phyloP scores from a whole-genome alignment of 1,140 invertebrate genomes.

The Atta texana region DNA sequence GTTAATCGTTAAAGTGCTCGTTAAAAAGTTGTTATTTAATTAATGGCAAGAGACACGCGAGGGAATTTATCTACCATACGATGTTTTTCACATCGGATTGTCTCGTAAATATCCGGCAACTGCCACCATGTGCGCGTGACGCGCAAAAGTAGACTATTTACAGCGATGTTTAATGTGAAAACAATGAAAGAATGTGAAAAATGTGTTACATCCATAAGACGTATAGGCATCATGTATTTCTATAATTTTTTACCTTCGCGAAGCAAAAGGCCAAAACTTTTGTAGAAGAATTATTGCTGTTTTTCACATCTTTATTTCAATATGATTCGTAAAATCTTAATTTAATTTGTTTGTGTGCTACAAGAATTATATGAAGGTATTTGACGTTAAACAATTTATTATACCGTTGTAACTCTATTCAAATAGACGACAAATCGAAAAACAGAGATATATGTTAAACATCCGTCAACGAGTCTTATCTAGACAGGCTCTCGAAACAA shows the following conservation, averaged over 20 bases:
- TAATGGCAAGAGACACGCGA: conserved; percentile 27
- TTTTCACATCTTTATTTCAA: not conserved
- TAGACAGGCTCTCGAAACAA: not conserved
- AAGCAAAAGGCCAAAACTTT: not conserved
- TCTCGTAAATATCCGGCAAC: conserved; percentile 48
- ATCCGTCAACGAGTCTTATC: not conserved
- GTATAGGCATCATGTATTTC: not conserved
- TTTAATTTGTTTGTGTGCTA: not conserved
- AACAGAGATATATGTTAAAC: not conserved
- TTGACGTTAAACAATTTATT: not conserved
- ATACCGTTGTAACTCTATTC: not conserved
- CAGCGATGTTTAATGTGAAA: not conserved
- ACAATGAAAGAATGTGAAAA: not conserved
- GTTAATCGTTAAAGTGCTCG: conserved; percentile 26
- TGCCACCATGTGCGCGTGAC: conserved; percentile 3
- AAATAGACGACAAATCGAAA: not conserved
- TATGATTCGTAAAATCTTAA: conserved; percentile 14
- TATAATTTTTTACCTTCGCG: not conserved
- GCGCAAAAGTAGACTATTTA: conserved; percentile 25
- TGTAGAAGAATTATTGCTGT: not conserved
- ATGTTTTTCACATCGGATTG: conserved; percentile 49
- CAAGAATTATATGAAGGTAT: not conserved
- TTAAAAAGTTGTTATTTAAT: conserved; percentile 60
- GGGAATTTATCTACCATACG: conserved; percentile 36
- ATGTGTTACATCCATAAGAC: not conserved